Base-by-base conservation (phyloP, 2,797 vertebrate genomes). In the Gephyroberyx darwinii region DNA sequence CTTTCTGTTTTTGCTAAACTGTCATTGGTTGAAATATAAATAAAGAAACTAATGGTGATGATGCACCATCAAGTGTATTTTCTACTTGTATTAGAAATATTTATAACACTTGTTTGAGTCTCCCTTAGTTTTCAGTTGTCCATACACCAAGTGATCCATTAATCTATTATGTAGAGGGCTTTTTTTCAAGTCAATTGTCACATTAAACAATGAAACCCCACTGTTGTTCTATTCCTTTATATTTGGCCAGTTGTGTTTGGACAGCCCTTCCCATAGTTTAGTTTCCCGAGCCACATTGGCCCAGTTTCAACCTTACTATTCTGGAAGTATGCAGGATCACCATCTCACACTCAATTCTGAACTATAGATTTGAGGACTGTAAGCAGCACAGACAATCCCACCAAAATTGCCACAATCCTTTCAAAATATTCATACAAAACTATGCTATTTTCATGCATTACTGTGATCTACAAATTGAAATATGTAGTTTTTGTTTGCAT, bases 361-460 rank as follows among this genome's bases (percentile, higher is more conserved):
- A 62, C 55, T 0, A 0, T 50, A 48, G 65, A 63, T 69, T 47
- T 51, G 7, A 62, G 56, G 26, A 45, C 75, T 37, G 55, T 56
- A 41, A 81, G 65, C 55, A 59, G 35, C 33, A 41, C 20, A 69
- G 33, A 69, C n/a, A 48, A 58, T 75, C 16, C 60, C 16, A 55
- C 58, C 52, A 48, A 65, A 70, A 60, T 72, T 57, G 58, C 71
- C 19, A 65, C 62, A 67, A 8, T 56, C 71, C 53, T 84, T 63
- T 72, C 58, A 71, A 71, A 79, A 74, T 79, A 65, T 75, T 72
- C 39, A 71, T 83, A 84, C 31, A 86, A 81, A 83, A 81, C 75
- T 76, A 86, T 66, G 45, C 70, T 84, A 75, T 69, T 41, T 51
- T 74, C 90, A 85, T 89, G 84, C 82, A 78, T 30, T 60, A 73